These are phyloP conservation scores for Nanger granti DNA, from an alignment of 2,113 vertebrate genomes.

Conservation along the genomic window DNA sequence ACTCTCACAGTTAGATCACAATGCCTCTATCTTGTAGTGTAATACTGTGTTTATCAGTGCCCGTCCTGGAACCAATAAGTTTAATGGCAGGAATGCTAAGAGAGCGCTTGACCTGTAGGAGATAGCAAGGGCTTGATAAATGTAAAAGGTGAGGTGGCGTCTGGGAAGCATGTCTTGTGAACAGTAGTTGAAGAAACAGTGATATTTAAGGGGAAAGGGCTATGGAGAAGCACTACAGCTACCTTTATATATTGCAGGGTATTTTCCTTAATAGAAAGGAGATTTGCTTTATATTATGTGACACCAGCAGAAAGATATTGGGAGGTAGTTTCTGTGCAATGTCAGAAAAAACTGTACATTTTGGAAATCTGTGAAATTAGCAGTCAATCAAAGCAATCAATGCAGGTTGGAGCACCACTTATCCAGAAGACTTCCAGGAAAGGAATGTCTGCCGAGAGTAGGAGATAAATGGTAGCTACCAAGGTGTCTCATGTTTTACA, in stretches of 20 bases:
- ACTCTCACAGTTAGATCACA: background rate
- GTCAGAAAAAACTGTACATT: background rate
- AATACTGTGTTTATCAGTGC: background rate
- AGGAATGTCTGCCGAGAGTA: background rate
- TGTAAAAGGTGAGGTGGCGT: background rate
- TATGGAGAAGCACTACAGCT: background rate
- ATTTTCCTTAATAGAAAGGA: background rate
- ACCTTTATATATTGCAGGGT: background rate
- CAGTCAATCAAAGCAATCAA: background rate
- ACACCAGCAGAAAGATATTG: background rate
- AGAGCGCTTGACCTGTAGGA: background rate
- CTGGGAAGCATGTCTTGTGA: background rate
- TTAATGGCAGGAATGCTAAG: background rate
- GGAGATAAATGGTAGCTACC: background rate
- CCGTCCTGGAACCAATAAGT: background rate
- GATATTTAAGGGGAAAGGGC: background rate
- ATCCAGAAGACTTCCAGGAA: background rate
- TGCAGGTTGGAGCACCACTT: background rate
- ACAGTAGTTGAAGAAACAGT: background rate
- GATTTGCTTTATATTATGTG: background rate
- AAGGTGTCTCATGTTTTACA: background rate
- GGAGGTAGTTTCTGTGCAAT: background rate
- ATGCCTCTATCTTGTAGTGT: background rate
- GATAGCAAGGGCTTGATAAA: background rate
- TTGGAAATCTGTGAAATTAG: background rate